A percentile compares a stretch with the other conserved stretches of the same genome.
phyloP scores from a whole-genome alignment of 2,888 invertebrate species.

The Octonoba sinensis region DNA sequence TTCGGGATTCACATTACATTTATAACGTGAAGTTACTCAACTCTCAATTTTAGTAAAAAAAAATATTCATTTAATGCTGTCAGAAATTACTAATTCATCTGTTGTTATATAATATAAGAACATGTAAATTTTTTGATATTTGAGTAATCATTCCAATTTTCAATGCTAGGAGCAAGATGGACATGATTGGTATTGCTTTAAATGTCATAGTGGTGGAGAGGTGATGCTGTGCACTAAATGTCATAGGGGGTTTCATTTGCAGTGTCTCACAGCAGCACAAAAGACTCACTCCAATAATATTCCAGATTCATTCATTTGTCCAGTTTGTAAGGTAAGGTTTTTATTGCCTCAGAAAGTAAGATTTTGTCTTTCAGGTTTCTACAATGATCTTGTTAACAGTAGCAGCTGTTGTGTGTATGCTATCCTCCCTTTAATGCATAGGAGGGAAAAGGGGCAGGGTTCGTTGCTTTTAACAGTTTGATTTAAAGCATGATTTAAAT shows the following conservation, averaged over 20 bases:
- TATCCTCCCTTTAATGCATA: too few species aligned
- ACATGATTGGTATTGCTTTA: conserved; percentile 79
- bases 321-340: conserved; percentile 71
- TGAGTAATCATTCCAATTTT: not conserved
- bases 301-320: conserved; percentile 70
- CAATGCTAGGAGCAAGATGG: conserved; percentile 58
- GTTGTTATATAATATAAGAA: too few species aligned
- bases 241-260: conserved; percentile 80
- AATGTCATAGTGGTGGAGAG: conserved; percentile 82
- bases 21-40: too few species aligned
- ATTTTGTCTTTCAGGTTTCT: not conserved
- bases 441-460: too few species aligned
- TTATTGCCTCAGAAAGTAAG: not conserved
- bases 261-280: conserved; percentile 74
- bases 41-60: too few species aligned
- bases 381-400: not conserved
- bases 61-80: too few species aligned
- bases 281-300: conserved; percentile 69
- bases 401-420: not conserved
- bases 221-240: conserved; percentile 78
- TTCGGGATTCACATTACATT: too few species aligned
- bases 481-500: too few species aligned
- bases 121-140: too few species aligned
- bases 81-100: too few species aligned
- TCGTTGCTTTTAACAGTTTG: too few species aligned